Conservation (phyloP, 1,140 invertebrate genomes). For the Myzus persicae region DNA sequence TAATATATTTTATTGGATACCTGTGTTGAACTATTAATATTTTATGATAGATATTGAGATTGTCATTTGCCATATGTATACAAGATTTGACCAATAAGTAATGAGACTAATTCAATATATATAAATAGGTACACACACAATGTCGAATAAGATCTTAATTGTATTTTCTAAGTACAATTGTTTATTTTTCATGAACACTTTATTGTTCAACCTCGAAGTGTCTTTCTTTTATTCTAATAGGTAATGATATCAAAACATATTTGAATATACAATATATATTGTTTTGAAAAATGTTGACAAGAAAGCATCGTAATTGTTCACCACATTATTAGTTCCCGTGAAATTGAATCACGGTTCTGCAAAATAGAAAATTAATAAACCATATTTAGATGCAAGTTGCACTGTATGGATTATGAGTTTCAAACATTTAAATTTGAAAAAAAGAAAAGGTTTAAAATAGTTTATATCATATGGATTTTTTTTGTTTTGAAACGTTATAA, state of each 20-base stretch:
- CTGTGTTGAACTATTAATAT: neutral
- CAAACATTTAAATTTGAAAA: neutral
- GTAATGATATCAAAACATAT: too few species aligned
- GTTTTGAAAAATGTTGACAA: neutral
- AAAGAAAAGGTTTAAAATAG: neutral
- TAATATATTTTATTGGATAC: neutral
- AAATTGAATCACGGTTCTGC: neutral
- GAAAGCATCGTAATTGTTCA: neutral
- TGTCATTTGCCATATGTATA: neutral
- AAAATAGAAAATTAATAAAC: neutral
- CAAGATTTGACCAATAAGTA: too few species aligned
- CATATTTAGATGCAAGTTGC: neutral
- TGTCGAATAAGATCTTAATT: too few species aligned
- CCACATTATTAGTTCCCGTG: neutral
- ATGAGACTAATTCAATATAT: too few species aligned
- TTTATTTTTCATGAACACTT: neutral
- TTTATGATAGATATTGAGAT: neutral
- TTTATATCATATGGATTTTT: neutral
- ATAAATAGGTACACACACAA: too few species aligned
- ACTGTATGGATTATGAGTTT: neutral
- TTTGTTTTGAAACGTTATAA: neutral
- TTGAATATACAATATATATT: neutral
- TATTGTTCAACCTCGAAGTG: neutral
- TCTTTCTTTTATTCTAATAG: neutral
- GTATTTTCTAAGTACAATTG: neutral